A percentile compares a stretch with the other conserved stretches of the same genome.
These are phyloP conservation scores for Cygnus buccinator DNA, from an alignment of 2,113 vertebrate species.

Conservation along the genomic window DNA sequence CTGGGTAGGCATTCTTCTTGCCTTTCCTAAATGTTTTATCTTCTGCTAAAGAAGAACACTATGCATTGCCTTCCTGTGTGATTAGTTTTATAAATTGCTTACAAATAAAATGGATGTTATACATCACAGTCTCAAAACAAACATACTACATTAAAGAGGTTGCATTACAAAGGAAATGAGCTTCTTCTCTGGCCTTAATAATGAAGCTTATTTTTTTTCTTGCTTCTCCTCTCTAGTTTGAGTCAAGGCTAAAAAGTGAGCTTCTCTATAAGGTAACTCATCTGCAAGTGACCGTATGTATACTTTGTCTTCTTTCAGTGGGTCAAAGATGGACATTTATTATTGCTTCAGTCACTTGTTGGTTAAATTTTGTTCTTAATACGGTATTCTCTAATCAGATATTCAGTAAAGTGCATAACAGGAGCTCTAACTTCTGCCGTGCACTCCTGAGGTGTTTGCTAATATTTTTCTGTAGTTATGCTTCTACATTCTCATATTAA, in stretches of 20 bases:
- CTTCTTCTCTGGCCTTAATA: not conserved
- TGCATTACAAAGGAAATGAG: not conserved
- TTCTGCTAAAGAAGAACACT: not conserved
- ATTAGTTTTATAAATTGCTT: not conserved
- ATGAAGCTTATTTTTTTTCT: not conserved
- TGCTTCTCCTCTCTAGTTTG: rapidly evolving
- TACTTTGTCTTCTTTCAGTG: not conserved
- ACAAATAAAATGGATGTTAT: not conserved
- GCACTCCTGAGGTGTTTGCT: not conserved
- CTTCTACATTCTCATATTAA: not conserved
- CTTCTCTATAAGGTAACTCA: not conserved
- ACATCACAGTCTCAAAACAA: not conserved
- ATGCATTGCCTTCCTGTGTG: not conserved
- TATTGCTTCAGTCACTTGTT: not conserved
- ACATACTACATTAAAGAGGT: not conserved
- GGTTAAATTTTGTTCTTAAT: not conserved
- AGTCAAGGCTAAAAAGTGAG: not conserved
- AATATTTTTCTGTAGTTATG: not conserved
- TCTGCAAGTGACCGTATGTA: not conserved
- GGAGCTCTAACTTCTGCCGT: not conserved
- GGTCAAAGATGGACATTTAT: not conserved
- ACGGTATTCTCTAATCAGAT: not conserved
- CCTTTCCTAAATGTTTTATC: not conserved
- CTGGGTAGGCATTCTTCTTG: not conserved
- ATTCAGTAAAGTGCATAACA: not conserved